Evolutionary conservation across 2,888 invertebrate genomes (phyloP).

Genomic region (Caenorhabditis macrosperma): DNA sequence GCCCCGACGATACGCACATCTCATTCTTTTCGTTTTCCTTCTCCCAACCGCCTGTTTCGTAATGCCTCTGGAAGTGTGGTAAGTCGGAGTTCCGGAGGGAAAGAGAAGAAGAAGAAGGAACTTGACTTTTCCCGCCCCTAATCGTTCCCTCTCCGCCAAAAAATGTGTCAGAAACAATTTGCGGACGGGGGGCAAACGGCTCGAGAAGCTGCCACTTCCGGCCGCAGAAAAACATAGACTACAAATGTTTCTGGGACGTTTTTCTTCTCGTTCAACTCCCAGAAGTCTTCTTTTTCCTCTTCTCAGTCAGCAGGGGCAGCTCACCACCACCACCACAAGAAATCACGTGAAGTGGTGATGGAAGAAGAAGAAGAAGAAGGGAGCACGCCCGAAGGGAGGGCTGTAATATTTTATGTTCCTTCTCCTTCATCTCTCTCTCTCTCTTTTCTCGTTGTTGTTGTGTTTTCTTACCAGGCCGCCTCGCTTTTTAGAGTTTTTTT

Average conservation of each 20-base stretch:
- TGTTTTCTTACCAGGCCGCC: conserved; percentile 20
- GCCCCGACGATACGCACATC: background rate
- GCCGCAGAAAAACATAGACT: background rate
- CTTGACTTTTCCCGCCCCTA: background rate
- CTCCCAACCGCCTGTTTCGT: background rate
- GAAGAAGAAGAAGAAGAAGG: too few relatives aligned
- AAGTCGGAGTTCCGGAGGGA: background rate
- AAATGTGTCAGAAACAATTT: background rate
- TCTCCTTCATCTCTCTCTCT: conserved; percentile 5
- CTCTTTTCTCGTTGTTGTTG: conserved; percentile 28
- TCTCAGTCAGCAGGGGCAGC: conserved; percentile 21
- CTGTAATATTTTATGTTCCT: conserved; percentile 55
- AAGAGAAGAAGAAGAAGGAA: too few relatives aligned
- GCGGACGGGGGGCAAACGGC: background rate
- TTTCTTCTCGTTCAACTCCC: background rate
- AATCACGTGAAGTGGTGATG: conserved; percentile 50
- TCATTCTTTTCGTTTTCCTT: background rate
- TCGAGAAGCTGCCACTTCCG: background rate
- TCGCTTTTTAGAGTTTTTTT: conserved; percentile 27
- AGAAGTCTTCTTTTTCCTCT: conserved; percentile 3
- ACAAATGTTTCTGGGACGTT: background rate
- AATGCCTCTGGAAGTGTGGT: background rate
- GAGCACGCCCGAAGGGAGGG: conserved; percentile 19
- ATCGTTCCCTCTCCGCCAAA: background rate
- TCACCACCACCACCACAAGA: background rate